phyloP scores from a whole-genome alignment of 2,797 vertebrate species.

The Bradypus variegatus region DNA sequence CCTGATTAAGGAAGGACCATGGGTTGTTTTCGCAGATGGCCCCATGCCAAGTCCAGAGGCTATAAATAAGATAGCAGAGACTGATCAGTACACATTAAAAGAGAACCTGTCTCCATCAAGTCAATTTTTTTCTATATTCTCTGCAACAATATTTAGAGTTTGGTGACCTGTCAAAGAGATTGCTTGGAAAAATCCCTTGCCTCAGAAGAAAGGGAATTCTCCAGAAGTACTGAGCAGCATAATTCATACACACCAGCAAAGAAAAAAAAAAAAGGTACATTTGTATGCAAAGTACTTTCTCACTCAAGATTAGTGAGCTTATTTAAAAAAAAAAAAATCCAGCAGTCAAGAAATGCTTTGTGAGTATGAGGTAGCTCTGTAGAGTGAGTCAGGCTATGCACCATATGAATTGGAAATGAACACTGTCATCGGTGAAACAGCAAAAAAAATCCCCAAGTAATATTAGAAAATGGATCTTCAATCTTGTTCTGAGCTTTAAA shows the following conservation, averaged over 20 bases:
- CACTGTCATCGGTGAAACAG: slow-evolving; percentile 1
- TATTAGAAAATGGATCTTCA: slow-evolving; percentile 16
- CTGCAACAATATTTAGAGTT: slow-evolving; percentile 32
- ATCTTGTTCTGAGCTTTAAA: slow-evolving; percentile 15
- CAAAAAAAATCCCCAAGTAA: neutral
- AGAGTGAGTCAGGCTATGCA: neutral
- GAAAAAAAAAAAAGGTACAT: slow-evolving; percentile 3
- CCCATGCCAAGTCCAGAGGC: neutral
- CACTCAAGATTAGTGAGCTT: slow-evolving; percentile 25
- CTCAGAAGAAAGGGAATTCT: slow-evolving; percentile 46
- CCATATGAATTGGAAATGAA: slow-evolving; percentile 35
- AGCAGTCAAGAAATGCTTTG: slow-evolving; percentile 23
- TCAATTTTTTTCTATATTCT: neutral
- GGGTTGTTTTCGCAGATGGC: slow-evolving; percentile 34
- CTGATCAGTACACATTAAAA: neutral
- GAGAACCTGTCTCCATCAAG: neutral
- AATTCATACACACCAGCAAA: neutral
- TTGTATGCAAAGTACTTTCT: slow-evolving; percentile 34
- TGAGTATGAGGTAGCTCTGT: slow-evolving; percentile 10
- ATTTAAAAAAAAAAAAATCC: neutral
- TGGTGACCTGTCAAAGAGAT: slow-evolving; percentile 21
- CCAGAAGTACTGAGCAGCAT: neutral
- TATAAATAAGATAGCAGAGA: slow-evolving; percentile 31
- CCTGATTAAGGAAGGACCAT: slow-evolving; percentile 10
- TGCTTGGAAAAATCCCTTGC: slow-evolving; percentile 22